These are phyloP conservation scores for Telenomus remus DNA, from an alignment of 1,140 invertebrate species.

Conservation along the genomic window DNA sequence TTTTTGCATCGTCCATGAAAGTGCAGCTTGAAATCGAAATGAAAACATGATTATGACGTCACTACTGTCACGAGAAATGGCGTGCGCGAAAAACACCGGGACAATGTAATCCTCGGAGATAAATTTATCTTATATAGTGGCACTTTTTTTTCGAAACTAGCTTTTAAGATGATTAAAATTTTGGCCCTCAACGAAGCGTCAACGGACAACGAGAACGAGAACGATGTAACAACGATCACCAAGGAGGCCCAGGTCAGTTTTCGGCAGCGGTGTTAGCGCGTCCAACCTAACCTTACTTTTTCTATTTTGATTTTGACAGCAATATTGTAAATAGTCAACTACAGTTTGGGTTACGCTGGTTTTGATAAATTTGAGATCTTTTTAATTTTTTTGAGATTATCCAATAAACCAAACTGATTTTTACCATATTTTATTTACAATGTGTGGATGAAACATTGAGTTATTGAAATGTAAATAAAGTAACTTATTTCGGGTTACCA, in stretches of 20 bases:
- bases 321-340: not conserved
- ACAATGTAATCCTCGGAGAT: conserved; percentile 29
- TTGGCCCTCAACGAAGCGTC: conserved; percentile 81
- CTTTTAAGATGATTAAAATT: conserved; percentile 79
- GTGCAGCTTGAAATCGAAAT: too few relatives aligned
- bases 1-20: too few relatives aligned
- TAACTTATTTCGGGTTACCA: too few relatives aligned
- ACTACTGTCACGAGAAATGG: conserved; percentile 25
- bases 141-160: conserved; percentile 11
- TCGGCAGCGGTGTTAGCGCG: not conserved
- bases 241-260: conserved; percentile 79
- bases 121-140: too few relatives aligned
- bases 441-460: too few relatives aligned
- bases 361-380: too few relatives aligned
- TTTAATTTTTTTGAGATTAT: too few relatives aligned
- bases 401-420: too few relatives aligned
- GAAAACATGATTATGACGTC: not conserved
- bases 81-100: conserved; percentile 32
- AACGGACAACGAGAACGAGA: conserved; percentile 76
- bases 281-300: conserved; percentile 10
- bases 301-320: conserved; percentile 16
- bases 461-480: too few relatives aligned
- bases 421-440: too few relatives aligned
- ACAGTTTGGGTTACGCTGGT: too few relatives aligned
- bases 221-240: conserved; percentile 77